Percentiles rank a stretch among this genome's conserved stretches.
Evolutionary conservation across 1,140 invertebrate species (phyloP).

Genomic region (Lethocerus indicus): DNA sequence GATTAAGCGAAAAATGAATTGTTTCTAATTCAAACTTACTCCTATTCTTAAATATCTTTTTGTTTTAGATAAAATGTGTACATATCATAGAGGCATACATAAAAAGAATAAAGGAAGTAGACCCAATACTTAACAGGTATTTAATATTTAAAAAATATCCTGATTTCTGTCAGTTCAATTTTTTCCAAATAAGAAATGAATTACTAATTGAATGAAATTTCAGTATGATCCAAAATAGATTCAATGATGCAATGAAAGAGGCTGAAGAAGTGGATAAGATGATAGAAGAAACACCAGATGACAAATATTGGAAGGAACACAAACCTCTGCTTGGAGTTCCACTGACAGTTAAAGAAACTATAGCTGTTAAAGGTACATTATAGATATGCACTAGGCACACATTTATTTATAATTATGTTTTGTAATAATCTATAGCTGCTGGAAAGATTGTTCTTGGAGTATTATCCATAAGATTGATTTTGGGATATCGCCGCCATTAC

Average conservation of each 20-base stretch:
- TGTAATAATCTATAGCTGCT: too few species aligned
- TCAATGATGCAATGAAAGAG: slow-evolving; percentile 41
- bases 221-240: slow-evolving; percentile 41
- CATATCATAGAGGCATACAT: slow-evolving; percentile 45
- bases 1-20: too few species aligned
- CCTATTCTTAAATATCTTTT: not conserved
- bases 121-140: slow-evolving; percentile 44
- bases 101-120: slow-evolving; percentile 40
- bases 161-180: too few species aligned
- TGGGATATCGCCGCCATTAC: too few species aligned
- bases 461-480: too few species aligned
- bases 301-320: too few species aligned
- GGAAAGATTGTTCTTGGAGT: too few species aligned
- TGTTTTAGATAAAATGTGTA: slow-evolving; percentile 34
- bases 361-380: slow-evolving; percentile 44
- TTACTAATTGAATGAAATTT: too few species aligned
- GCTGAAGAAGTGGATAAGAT: slow-evolving; percentile 32
- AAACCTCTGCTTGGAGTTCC: slow-evolving; percentile 50
- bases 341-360: slow-evolving; percentile 47
- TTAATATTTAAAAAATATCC: too few species aligned
- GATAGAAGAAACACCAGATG: slow-evolving; percentile 19
- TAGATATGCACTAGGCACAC: too few species aligned
- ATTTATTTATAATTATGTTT: too few species aligned
- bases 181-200: too few species aligned
- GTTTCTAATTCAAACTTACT: not conserved